Base-by-base conservation (phyloP, 1,140 invertebrate genomes). In the Hylyphantes graminicola region DNA sequence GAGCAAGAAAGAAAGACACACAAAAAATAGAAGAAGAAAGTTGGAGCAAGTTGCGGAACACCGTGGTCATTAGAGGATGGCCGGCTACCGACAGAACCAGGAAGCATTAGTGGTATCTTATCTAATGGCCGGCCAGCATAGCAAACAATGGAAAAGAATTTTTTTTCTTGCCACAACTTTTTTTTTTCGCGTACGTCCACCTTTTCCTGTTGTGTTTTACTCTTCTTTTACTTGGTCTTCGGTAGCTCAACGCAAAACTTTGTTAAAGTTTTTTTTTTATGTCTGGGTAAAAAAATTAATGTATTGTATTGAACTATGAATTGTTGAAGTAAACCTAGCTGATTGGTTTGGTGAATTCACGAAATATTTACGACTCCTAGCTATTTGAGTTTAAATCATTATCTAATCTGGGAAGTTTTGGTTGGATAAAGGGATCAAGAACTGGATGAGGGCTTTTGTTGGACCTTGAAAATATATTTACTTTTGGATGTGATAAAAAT, bases 41-140 rank as follows among this genome's bases (percentile, higher is more conserved):
- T 83, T 83, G 74, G 80, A 83, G 80, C 80, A 83, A 83, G 72
- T 74, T 59, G 74, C 80, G 80, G 80, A 83, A 83, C 80, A 83
- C 57, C 59, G 80, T 70, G 77, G 72, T 70, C 72, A 74, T 83
- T 74, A 83, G 63, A 53, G 65, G 64, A 79, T 13, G 76, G 57
- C 35, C 35, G 77, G 59, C 48, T 57, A 13, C 80, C 75, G 80
- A 83, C 80, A 83, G 80, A 83, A 70, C 35, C 80, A 83, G 80
- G 80, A 83, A 83, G 72, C 80, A 83, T 83, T 83, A 83, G 80
- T 65, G 80, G 80, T 72, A 83, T 83, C 80, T 83, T 83, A 83
- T 83, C 80, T 83, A 83, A 83, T 83, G 80, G 80, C 63, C 55
- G 53, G 80, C 67, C 80, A 63, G 80, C 68, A 74, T 70, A 57